Base-by-base conservation (phyloP, 2,797 vertebrate species). In the Brachyalestes nurse region DNA sequence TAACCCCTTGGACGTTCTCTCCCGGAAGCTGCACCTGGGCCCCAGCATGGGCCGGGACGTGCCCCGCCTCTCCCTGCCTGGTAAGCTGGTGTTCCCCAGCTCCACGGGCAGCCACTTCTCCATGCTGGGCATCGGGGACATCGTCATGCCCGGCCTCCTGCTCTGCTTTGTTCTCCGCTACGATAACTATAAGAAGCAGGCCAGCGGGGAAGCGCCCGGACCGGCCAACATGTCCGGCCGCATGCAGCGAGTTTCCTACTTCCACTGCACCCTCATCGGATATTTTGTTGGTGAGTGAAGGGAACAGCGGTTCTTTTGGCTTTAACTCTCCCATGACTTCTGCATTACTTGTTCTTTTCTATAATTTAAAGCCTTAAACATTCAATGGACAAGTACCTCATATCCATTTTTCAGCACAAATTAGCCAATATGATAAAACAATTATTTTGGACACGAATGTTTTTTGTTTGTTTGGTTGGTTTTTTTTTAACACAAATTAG, bases 181-280 rank as follows among this genome's bases (percentile, higher is more conserved):
- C 0, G 98, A 99, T 88, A 99, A 99, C 94, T 99, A 99, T 90
- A 99, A 99, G 88, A 99, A 99, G 79, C 97, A 99, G 90, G 97
- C 98, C 10, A 95, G 45, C 0, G 93, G 96, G 0, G 98, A 99
- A 73, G 92, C 94, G 10, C 94, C 95, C 0, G 96, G 96, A 0
- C 88, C 95, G 0, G 95, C 95, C 78, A 96, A 95, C 91, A 93
- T 95, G 92, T 94, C 97, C 0, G 97, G 97, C 13, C 96, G 97
- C 77, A 99, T 99, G 98, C 97, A 99, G 90, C 97, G 97, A 61
- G 98, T 99, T 87, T 99, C 98, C 74, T 99, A 99, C 93, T 99
- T 99, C 88, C 98, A 99, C 93, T 99, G 98, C 94, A 99, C 98
- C 83, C 98, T 99, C 87, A 97, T 99, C 67, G 98, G 98, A 87